Base-by-base conservation (phyloP, 1,140 invertebrate genomes). In the Aradophagus sp. region DNA sequence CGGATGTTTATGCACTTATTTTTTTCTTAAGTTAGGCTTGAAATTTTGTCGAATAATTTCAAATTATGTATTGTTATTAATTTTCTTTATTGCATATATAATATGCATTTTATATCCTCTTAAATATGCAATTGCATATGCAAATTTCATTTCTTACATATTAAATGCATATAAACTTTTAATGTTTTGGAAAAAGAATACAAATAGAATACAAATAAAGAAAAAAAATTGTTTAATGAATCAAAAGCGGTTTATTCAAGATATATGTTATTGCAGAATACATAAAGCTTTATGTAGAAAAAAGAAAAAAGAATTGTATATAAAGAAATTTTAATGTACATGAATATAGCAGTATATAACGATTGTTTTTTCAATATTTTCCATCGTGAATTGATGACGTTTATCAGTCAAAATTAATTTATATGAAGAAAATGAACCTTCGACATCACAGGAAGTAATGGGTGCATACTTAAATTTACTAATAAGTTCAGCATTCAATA, bases 381-480 rank as follows among this genome's bases (percentile, higher is more conserved):
- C 29, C 29, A 31, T 31, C 3, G 29, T 38, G n/a, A 38, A 38
- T 10, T 19, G 5, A 8, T 38, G 35, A 12, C 35, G 35, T 38
- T 38, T 38, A 7, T 38, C 35, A 8, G 15, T 38, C 5, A 19
- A n/a, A 19, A 38, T 38, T 13, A 38, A 17, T 38, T 38, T 17
- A 12, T 38, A 38, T 7, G 35, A 15, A 19, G 35, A 38, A 13
- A 38, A 38, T 2, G 35, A 38, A 19, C 35, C 15, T n/a, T 38
- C 6, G 11, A 38, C 35, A 38, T 38, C 35, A 19, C 35, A 38
- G 3, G 15, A 38, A 19, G 15, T 38, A n/a, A 38, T 19, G 17
- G 35, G 35, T 2, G 35, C 35, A 38, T 14, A 38, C 19, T 19
- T 38, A 17, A 38, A 50, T 23, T 50, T 26, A 5, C 17, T 50